phyloP scores from a whole-genome alignment of 30 jellyfish, hydroid and myxozoan genomes.

The Aurelia aurita region DNA sequence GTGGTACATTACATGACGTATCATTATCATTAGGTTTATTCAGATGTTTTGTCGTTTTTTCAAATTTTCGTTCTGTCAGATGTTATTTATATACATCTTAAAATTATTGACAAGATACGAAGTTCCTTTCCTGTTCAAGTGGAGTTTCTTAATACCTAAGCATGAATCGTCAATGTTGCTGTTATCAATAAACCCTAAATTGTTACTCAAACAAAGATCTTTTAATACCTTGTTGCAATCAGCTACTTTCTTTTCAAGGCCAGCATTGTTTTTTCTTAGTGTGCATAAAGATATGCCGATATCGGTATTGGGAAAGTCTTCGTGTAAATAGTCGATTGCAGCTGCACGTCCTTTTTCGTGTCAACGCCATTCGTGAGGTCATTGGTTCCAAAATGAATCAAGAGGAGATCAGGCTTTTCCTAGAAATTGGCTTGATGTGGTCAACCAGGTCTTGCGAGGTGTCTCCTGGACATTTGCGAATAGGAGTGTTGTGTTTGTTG shows the following conservation, averaged over 20 bases:
- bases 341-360: neutral
- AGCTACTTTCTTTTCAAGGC: neutral
- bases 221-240: neutral
- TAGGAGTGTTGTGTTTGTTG: neutral
- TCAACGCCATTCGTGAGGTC: neutral
- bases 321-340: neutral
- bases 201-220: neutral
- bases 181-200: neutral
- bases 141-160: constrained; percentile 9
- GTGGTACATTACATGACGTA: too few relatives aligned
- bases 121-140: constrained; percentile 7
- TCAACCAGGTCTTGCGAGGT: too few relatives aligned
- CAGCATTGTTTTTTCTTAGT: neutral
- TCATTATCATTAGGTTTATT: too few relatives aligned
- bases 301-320: constrained; percentile 19
- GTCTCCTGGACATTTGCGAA: too few relatives aligned
- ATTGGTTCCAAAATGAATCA: neutral
- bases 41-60: too few relatives aligned
- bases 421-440: neutral
- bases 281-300: neutral
- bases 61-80: too few relatives aligned
- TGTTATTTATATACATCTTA: too few relatives aligned
- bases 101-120: neutral
- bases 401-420: too few relatives aligned
- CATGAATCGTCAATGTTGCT: constrained; percentile 27